Evolutionary conservation across 1,140 invertebrate species (phyloP).

Genomic region (Drosophila neocordata): DNA sequence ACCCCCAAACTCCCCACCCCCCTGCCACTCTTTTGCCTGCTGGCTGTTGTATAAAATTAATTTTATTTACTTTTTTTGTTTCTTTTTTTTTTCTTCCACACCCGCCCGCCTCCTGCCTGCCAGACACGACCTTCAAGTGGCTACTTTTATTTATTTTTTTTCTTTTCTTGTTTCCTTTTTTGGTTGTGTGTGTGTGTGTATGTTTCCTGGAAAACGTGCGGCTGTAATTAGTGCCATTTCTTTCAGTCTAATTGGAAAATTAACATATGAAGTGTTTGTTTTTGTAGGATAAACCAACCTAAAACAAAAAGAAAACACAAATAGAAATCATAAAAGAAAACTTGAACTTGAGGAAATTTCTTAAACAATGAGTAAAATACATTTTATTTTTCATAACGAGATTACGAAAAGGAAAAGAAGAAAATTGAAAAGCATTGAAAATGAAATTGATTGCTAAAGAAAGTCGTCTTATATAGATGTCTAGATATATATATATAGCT

Average conservation of each 20-base stretch:
- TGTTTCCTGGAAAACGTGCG: constrained; percentile 54
- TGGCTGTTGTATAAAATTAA: constrained; percentile 68
- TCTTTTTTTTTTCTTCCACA: constrained; percentile 7
- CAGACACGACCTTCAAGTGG: constrained; percentile 66
- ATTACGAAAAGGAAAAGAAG: not conserved
- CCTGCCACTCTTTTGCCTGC: not conserved
- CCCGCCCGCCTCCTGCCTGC: constrained; percentile 3
- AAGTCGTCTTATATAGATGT: no score
- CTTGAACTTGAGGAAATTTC: constrained; percentile 45
- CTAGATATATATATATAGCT: no score
- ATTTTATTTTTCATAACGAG: not conserved
- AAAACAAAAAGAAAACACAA: constrained; percentile 4
- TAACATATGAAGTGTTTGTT: constrained; percentile 79
- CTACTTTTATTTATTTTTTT: constrained; percentile 58
- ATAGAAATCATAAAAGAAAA: constrained; percentile 38
- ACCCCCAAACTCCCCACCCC: not conserved
- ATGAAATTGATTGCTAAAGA: no score
- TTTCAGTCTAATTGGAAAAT: constrained; percentile 78
- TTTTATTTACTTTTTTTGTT: constrained; percentile 68
- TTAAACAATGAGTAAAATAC: not conserved
- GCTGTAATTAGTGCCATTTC: constrained; percentile 79
- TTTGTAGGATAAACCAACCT: no score
- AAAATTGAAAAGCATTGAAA: not conserved
- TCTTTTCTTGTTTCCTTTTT: constrained; percentile 4
- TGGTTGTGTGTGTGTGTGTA: constrained; percentile 26